These are phyloP conservation scores for Leucophora obtusa DNA, from an alignment of 2,888 invertebrate species.

Conservation along the genomic window DNA sequence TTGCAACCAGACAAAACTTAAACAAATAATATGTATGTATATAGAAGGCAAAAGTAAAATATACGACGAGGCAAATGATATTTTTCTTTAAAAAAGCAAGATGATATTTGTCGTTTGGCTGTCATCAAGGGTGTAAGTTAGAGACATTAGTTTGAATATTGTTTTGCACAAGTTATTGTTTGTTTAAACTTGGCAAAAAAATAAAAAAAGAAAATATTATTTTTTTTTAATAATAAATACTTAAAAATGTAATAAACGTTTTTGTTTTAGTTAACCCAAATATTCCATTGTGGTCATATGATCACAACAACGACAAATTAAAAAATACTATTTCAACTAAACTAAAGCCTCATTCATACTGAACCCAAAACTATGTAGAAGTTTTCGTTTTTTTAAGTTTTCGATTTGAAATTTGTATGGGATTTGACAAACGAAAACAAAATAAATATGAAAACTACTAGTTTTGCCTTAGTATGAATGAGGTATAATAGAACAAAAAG, in stretches of 20 bases:
- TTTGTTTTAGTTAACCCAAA: neutral
- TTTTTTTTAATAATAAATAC: constrained; percentile 38
- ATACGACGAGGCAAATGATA: neutral
- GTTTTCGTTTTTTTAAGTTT: too few species aligned
- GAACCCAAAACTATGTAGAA: too few species aligned
- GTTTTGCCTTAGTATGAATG: too few species aligned
- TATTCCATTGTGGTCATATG: too few species aligned
- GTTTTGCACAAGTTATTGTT: constrained; percentile 35
- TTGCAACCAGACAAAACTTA: constrained; percentile 41
- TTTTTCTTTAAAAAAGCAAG: constrained; percentile 26
- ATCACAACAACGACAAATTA: too few species aligned
- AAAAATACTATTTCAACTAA: too few species aligned
- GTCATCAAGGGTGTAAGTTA: constrained; percentile 61
- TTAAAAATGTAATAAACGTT: constrained; percentile 54
- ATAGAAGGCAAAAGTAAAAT: constrained; percentile 39
- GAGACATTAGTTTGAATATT: constrained; percentile 47
- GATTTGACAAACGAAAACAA: too few species aligned
- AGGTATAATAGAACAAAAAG: too few species aligned
- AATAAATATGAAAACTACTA: too few species aligned
- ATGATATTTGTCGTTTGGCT: constrained; percentile 63
- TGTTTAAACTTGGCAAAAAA: constrained; percentile 53
- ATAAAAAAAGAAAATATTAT: constrained; percentile 41
- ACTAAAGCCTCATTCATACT: too few species aligned
- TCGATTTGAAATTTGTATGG: too few species aligned
- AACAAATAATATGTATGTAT: constrained; percentile 8